Base-by-base conservation (phyloP, 2,113 vertebrate genomes). In the Platichthys flesus region DNA sequence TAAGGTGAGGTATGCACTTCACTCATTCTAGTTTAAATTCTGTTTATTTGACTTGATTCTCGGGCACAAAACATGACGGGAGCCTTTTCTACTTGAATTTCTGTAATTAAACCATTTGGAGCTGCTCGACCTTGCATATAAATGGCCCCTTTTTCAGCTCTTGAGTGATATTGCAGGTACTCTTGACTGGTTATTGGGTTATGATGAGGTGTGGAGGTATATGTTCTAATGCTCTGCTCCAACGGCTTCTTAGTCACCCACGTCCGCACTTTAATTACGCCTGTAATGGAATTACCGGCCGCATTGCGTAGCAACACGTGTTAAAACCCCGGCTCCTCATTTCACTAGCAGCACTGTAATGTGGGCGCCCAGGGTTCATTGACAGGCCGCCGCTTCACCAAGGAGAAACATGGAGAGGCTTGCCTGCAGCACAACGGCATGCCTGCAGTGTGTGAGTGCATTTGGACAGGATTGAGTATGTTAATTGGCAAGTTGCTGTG, bases 401-500 rank as follows among this genome's bases (percentile, higher is more conserved):
- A 77, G 49, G 62, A 77, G 69, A 73, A 68, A 66, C 71, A 55
- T 20, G 4, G 51, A 76, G 42, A 61, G 51, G 24, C 16, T 20
- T 20, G 37, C n/a, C 47, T 70, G 42, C 31, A n/a, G 69, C 65
- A 15, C 67, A 31, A 31, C 6, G 31, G 31, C 31, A 31, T 31
- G 31, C 31, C 31, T 31, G 31, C 31, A 31, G 31, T 31, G 31
- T 1, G 31, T 14, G 73, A 60, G 65, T 71, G 71, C 21, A 31
- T 84, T 82, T 78, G 79, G 82, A 84, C 67, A 78, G 73, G 84
- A 88, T 16, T 71, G 65, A 81, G 74, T 56, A 31, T 80, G 90
- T 89, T 91, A 91, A 92, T 91, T 89, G 90, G 79, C 80, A 71
- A 86, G 73, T 76, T 83, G 91, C 92, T 90, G 90, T 65, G 67